Base-by-base conservation (phyloP, 2,888 invertebrate genomes). In the Pristionchus exspectatus region DNA sequence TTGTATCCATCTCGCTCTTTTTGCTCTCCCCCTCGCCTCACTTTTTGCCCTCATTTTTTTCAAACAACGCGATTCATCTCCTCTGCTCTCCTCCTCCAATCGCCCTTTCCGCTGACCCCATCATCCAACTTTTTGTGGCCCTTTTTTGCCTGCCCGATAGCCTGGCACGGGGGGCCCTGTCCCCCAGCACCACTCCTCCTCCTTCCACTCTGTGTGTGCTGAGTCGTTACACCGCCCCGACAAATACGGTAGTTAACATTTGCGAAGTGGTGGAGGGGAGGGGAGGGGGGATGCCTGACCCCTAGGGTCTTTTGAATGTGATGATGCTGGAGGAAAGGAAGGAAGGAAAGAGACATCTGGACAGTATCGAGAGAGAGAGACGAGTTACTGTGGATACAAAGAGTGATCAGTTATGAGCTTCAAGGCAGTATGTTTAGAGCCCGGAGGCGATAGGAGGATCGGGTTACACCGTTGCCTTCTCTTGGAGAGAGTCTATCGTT, bases 191-290 rank as follows among this genome's bases (percentile, higher is more conserved):
- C 50, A 14, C 77, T 30, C 33, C 33, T 72, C 66, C 66, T 33
- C 4, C 74, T 38, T 38, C 30, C 38, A 33, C 33, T 24, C n/a
- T 27, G 50, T 81, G 81, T 81, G n/a, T 81, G 81, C 50, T 33
- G 50, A 50, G 77, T 81, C 81, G 81, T 81, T 81, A 81, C 54
- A 12, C 18, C 50, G 72, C 72, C 18, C 81, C 50, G 50, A 44
- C 81, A 44, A 81, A 81, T 81, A 81, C 81, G 81, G 81, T 81
- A 81, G 81, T 81, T 81, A 81, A 81, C 81, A 81, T 81, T 81
- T 81, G 81, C 50, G 81, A 81, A 81, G 54, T 54, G 81, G 54
- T 16, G 81, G 81, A n/a, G 30, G n/a, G n/a, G 56, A 30, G 84
- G 24, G 24, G 33, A 59, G 56, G 21, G 59, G 59, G 84, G 24